Percentiles rank a stretch among this genome's conserved stretches.
phyloP scores from a whole-genome alignment of 1,140 invertebrate species.

The Drosophila erecta region DNA sequence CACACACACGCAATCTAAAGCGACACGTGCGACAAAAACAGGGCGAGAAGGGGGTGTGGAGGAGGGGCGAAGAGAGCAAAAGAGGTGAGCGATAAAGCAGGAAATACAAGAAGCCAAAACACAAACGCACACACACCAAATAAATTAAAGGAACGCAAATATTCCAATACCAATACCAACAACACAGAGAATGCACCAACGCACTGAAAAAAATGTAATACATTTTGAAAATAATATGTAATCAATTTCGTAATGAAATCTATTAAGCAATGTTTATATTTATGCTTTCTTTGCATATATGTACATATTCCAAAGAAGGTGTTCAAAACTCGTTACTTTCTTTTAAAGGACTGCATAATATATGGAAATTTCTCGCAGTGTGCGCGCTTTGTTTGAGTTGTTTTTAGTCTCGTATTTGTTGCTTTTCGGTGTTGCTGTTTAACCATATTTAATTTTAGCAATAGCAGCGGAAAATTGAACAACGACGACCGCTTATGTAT shows the following conservation, averaged over 20 bases:
- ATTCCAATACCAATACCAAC: constrained; percentile 39
- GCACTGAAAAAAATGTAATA: background rate
- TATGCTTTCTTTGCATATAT: too few species aligned
- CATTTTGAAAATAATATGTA: background rate
- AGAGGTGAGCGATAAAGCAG: constrained; percentile 32
- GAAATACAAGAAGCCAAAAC: constrained; percentile 66
- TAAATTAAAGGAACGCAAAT: constrained; percentile 16
- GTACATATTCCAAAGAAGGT: background rate
- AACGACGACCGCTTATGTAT: constrained; percentile 38
- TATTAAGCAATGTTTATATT: background rate
- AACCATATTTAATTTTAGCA: constrained; percentile 75
- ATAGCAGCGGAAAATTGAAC: constrained; percentile 71
- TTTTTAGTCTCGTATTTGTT: constrained; percentile 8
- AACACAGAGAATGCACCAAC: constrained; percentile 21
- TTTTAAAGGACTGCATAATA: too few species aligned
- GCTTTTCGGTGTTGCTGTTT: constrained; percentile 26
- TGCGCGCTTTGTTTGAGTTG: constrained; percentile 2
- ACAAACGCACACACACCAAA: constrained; percentile 19
- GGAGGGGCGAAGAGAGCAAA: constrained; percentile 3
- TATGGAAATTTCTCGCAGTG: background rate
- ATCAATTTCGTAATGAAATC: background rate
- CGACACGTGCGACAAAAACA: constrained; percentile 65
- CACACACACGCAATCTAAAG: background rate
- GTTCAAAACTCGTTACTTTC: background rate
- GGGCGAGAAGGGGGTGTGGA: background rate